These are phyloP conservation scores for Samia ricini DNA, from an alignment of 1,140 invertebrate genomes.

Conservation along the genomic window DNA sequence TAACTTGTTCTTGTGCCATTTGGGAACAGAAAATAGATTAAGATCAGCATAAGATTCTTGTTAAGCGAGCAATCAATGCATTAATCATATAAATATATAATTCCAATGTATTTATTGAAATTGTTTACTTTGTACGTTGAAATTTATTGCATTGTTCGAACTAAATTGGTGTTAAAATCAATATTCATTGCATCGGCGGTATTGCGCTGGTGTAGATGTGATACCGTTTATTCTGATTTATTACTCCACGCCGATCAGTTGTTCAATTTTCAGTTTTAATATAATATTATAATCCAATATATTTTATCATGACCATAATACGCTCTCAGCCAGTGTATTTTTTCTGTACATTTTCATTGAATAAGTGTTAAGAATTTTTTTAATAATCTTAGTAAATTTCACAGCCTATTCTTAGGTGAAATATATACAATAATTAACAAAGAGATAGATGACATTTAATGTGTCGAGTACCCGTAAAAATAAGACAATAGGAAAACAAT, in stretches of 20 bases:
- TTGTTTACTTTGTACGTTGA: neutral
- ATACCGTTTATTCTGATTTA: slow-evolving; percentile 52
- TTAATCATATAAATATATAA: neutral
- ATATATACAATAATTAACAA: neutral
- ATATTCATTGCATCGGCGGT: slow-evolving; percentile 52
- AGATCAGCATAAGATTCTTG: too few relatives aligned
- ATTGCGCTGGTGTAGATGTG: slow-evolving; percentile 44
- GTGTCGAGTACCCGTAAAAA: neutral
- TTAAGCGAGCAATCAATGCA: neutral
- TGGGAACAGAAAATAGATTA: too few relatives aligned
- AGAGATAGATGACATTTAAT: neutral
- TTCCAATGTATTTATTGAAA: neutral
- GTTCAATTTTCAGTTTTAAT: neutral
- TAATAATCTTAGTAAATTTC: too few relatives aligned
- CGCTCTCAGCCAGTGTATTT: too few relatives aligned
- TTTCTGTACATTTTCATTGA: too few relatives aligned
- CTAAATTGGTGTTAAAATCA: slow-evolving; percentile 56
- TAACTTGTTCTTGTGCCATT: too few relatives aligned
- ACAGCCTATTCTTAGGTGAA: neutral
- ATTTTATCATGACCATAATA: too few relatives aligned
- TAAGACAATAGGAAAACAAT: too few relatives aligned
- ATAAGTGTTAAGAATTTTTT: too few relatives aligned
- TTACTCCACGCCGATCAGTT: slow-evolving; percentile 20
- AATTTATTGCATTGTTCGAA: slow-evolving; percentile 16
- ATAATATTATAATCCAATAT: neutral